Evolutionary conservation across 2,888 invertebrate genomes (phyloP), one percentile per base, ranked within the genome.

Genomic region (Orgyia antiqua): DNA sequence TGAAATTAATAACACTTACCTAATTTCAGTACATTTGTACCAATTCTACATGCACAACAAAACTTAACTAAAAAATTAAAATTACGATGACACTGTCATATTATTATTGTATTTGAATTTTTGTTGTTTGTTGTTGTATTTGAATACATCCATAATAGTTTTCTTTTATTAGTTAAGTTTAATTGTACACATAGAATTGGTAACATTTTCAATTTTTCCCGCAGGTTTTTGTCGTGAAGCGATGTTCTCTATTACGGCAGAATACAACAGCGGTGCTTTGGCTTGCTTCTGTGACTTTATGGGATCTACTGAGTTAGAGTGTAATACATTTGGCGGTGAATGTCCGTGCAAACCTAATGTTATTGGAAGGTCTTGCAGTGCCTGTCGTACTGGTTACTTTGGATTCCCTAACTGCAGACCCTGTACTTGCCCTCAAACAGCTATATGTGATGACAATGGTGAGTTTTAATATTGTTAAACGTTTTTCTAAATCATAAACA

Each of bases 341-440:
- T 99, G 99, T 69, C 90, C 91, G 3, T 99, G 99, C 73, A 93
- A 93, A 59, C 89, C 93, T 0, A 94, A 99, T 70, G 94, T 99
- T 1, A 97, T 99, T 45, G 99, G 99, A 1, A 88, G 98, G 17
- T 91, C 89, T 1, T 96, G 96, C 58, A 92, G 92, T 30, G 88
- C 90, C 3, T 96, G 96, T 70, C 89, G 92, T 91, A 95, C 97
- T 0, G 98, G 98, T 0, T 98, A 91, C 76, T 99, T 92, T 63
- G 98, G 97, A 0, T 99, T 98, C 73, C 99, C 99, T 0, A 91
- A 97, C 58, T 99, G 99, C 74, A 90, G 90, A 59, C 92, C 92
- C 0, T 97, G 97, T 60, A 90, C 94, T 46, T 97, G 97, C 63
- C 95, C 97, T 0, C 89, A 91, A 0, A 92, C 92, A 0, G 94